These are phyloP conservation scores for Delphinapterus leucas DNA, from an alignment of 2,113 vertebrate species.

Conservation along the genomic window DNA sequence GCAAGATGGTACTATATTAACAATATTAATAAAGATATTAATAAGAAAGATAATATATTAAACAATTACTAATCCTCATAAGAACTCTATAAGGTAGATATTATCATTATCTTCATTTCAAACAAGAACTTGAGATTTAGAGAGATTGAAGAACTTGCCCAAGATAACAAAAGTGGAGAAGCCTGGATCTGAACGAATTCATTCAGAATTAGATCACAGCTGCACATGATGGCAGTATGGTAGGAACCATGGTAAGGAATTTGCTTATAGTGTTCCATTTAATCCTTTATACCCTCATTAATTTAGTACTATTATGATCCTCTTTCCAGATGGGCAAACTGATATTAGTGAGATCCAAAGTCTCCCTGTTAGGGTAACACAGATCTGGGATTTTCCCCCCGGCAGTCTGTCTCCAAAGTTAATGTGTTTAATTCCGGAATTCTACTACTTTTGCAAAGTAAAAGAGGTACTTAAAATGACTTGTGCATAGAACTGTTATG, in stretches of 20 bases:
- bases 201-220: slow-evolving; percentile 27
- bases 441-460: neutral
- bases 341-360: neutral
- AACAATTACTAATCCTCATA: neutral
- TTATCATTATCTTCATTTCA: slow-evolving; percentile 32
- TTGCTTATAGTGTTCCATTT: neutral
- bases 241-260: neutral
- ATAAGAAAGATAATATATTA: neutral
- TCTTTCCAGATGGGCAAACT: neutral
- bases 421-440: neutral
- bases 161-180: slow-evolving; percentile 10
- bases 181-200: slow-evolving; percentile 13
- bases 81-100: neutral
- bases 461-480: slow-evolving; percentile 44
- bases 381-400: neutral
- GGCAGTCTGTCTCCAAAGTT: neutral
- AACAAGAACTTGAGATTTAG: neutral
- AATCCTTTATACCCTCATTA: neutral
- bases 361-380: neutral
- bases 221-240: neutral
- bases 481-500: slow-evolving; percentile 9
- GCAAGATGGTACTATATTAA: neutral
- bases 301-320: neutral
- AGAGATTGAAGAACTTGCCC: neutral
- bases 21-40: neutral